Evolutionary conservation across 2,113 vertebrate species (phyloP).

Genomic region (Acinonyx jubatus): DNA sequence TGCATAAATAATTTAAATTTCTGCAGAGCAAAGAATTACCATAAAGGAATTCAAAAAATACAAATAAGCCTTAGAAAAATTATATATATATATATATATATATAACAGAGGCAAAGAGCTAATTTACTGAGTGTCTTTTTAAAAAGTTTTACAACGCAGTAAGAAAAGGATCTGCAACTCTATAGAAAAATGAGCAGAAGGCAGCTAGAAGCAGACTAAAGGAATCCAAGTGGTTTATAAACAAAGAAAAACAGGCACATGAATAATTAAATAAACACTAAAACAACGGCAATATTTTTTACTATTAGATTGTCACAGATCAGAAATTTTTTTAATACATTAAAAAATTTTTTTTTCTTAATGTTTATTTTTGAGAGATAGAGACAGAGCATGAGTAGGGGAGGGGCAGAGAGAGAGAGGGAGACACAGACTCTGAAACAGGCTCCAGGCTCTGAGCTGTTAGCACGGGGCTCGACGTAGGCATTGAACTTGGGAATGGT

Average conservation of each 20-base stretch:
- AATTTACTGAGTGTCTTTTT: conserved; percentile 26
- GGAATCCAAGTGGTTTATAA: conserved; percentile 30
- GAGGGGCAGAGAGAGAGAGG: too few relatives aligned
- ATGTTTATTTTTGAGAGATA: too few relatives aligned
- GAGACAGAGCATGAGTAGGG: too few relatives aligned
- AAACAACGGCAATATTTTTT: conserved; percentile 42
- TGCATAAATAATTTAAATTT: not conserved
- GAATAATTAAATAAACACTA: conserved; percentile 42
- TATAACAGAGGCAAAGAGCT: not conserved
- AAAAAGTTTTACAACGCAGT: not conserved
- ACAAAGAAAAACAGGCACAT: not conserved
- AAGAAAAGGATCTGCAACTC: not conserved
- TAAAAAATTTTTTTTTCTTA: too few relatives aligned
- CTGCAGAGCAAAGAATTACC: not conserved
- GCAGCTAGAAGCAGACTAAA: not conserved
- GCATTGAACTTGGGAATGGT: too few relatives aligned
- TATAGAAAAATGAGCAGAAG: not conserved
- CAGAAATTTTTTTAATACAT: not conserved
- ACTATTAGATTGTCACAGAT: conserved; percentile 4
- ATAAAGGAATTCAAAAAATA: conserved; percentile 11
- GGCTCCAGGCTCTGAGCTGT: too few relatives aligned
- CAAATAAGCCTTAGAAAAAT: not conserved
- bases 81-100: not conserved
- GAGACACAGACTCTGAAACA: too few relatives aligned
- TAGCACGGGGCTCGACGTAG: too few relatives aligned